phyloP scores from a whole-genome alignment of 2,113 vertebrate genomes.

The Scophthalmus maximus region DNA sequence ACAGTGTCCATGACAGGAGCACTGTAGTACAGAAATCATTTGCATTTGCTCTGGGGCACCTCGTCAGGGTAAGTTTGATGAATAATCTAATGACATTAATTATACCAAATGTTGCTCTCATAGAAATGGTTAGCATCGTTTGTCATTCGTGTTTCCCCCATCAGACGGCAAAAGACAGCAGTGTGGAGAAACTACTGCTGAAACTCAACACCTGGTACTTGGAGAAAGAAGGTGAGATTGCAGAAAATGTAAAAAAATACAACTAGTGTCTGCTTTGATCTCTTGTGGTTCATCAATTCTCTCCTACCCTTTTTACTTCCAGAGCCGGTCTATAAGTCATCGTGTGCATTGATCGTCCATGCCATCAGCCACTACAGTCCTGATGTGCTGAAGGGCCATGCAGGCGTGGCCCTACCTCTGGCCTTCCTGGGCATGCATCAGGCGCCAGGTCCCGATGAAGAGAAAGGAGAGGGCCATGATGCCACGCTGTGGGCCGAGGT shows the following conservation, averaged over 20 bases:
- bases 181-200: slow-evolving; percentile 93
- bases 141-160: slow-evolving; percentile 15
- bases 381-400: slow-evolving; percentile 93
- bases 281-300: background rate
- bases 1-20: slow-evolving; percentile 92
- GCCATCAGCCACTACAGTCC: slow-evolving; percentile 96
- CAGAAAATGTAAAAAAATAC: background rate
- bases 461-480: slow-evolving; percentile 89
- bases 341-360: slow-evolving; percentile 90
- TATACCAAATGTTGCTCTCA: background rate
- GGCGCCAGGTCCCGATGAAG: slow-evolving; percentile 86
- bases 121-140: too few species aligned
- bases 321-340: slow-evolving; percentile 91
- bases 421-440: slow-evolving; percentile 99
- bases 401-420: slow-evolving; percentile 89
- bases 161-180: slow-evolving; percentile 93
- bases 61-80: slow-evolving; percentile 89
- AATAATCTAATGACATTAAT: background rate
- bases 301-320: slow-evolving; percentile 17
- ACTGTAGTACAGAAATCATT: slow-evolving; percentile 93
- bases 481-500: slow-evolving; percentile 92
- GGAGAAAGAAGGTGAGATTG: slow-evolving; percentile 92
- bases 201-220: slow-evolving; percentile 95
- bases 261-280: background rate
- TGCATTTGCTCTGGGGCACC: slow-evolving; percentile 94